These are phyloP conservation scores for Rhabdornis inornatus DNA, from an alignment of 2,113 vertebrate genomes.

Conservation along the genomic window DNA sequence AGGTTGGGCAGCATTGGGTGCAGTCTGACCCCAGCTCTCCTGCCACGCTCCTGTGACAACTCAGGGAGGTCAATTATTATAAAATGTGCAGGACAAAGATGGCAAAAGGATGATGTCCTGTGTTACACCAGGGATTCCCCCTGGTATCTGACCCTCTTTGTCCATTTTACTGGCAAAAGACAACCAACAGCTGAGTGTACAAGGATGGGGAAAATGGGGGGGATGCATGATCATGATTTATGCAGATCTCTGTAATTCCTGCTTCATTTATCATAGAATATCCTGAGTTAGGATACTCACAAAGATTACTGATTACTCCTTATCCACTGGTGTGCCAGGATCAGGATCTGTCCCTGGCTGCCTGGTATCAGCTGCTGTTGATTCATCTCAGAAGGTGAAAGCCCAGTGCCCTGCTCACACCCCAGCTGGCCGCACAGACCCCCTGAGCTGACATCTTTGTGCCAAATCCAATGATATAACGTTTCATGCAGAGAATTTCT, in stretches of 20 bases:
- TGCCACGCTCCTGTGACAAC: background rate
- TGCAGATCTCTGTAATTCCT: background rate
- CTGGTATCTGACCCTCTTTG: background rate
- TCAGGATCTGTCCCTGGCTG: background rate
- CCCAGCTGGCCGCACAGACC: slow-evolving; percentile 25
- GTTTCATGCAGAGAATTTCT: slow-evolving; percentile 49
- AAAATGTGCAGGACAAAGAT: background rate
- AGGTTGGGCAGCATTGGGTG: background rate
- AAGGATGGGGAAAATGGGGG: background rate
- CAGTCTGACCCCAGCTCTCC: background rate
- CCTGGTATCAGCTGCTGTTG: background rate
- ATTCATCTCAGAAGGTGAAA: background rate
- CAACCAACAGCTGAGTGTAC: background rate
- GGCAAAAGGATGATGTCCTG: background rate
- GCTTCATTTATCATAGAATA: background rate
- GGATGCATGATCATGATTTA: background rate
- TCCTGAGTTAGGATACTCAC: background rate
- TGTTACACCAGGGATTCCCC: background rate
- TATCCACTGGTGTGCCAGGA: background rate
- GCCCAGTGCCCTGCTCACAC: slow-evolving; percentile 22
- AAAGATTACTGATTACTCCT: background rate
- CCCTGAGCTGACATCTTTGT: slow-evolving; percentile 24
- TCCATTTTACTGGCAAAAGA: background rate
- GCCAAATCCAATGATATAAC: slow-evolving; percentile 18
- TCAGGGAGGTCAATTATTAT: fast-evolving